Evolutionary conservation across 2,888 invertebrate species (phyloP).

Genomic region (Dolomedes plantarius): DNA sequence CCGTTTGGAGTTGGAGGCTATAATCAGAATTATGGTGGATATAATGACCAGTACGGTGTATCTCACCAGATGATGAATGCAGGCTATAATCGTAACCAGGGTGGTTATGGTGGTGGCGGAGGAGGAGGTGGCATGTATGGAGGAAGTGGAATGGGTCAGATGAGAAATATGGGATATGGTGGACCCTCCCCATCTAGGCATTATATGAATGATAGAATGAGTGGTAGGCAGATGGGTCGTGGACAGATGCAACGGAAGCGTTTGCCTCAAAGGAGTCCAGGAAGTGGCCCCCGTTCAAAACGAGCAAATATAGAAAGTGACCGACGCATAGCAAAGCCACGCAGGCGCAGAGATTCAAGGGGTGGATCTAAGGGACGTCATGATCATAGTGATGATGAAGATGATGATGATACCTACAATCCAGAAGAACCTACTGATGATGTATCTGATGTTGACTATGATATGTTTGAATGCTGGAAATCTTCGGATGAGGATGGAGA

Average conservation of each 20-base stretch:
- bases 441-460: conserved; percentile 56
- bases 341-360: conserved; percentile 36
- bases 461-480: conserved; percentile 53
- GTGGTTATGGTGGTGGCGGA: conserved; percentile 44
- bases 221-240: conserved; percentile 38
- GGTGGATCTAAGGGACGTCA: conserved; percentile 45
- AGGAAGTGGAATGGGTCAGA: conserved; percentile 48
- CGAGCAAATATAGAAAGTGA: conserved; percentile 57
- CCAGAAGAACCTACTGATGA: conserved; percentile 71
- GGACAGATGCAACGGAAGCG: conserved; percentile 61
- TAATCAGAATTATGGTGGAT: conserved; percentile 61
- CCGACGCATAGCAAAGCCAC: conserved; percentile 25
- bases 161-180: conserved; percentile 61
- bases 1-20: conserved; percentile 65
- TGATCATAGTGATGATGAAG: conserved; percentile 46
- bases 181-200: conserved; percentile 53
- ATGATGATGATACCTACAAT: conserved; percentile 63
- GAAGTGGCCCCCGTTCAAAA: conserved; percentile 55
- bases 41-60: conserved; percentile 50
- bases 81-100: conserved; percentile 59
- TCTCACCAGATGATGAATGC: conserved; percentile 63
- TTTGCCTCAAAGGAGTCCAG: conserved; percentile 58
- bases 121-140: conserved; percentile 23
- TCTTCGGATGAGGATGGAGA: conserved; percentile 56
- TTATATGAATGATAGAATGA: conserved; percentile 63